Percentiles rank a stretch among this genome's conserved stretches.
Evolutionary conservation across 2,113 vertebrate genomes (phyloP).

Genomic region (Poeciliopsis prolifica): DNA sequence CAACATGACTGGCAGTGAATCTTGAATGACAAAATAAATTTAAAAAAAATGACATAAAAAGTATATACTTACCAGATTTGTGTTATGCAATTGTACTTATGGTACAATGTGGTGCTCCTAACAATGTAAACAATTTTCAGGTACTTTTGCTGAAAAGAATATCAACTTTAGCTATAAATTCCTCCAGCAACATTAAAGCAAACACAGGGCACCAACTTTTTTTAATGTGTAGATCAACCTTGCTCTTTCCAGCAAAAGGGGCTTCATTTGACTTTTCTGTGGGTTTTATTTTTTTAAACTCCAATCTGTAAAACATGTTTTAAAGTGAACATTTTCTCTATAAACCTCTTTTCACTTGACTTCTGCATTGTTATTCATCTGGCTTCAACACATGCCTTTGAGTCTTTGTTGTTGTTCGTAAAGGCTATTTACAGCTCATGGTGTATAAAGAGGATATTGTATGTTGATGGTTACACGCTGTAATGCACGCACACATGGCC

Average conservation of each 20-base stretch:
- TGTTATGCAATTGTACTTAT: conserved; percentile 49
- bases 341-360: conserved; percentile 61
- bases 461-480: conserved; percentile 52
- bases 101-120: conserved; percentile 63
- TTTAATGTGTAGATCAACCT: conserved; percentile 29
- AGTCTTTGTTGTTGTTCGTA: conserved; percentile 9
- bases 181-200: conserved; percentile 63
- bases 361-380: conserved; percentile 49
- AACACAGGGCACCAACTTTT: conserved; percentile 38
- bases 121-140: conserved; percentile 50
- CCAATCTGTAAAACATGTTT: conserved; percentile 60
- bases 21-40: conserved; percentile 9
- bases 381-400: not conserved
- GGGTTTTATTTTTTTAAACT: conserved; percentile 41
- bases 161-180: conserved; percentile 27
- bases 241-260: conserved; percentile 37
- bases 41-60: conserved; percentile 2
- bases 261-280: conserved; percentile 16
- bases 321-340: conserved; percentile 64
- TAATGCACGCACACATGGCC: conserved; percentile 46
- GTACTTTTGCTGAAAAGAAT: conserved; percentile 45
- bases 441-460: conserved; percentile 50
- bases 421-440: conserved; percentile 56
- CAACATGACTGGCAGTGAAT: not conserved
- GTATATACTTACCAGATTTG: conserved; percentile 30